phyloP scores from a whole-genome alignment of 2,888 invertebrate species.

The Cephus rjabovi region DNA sequence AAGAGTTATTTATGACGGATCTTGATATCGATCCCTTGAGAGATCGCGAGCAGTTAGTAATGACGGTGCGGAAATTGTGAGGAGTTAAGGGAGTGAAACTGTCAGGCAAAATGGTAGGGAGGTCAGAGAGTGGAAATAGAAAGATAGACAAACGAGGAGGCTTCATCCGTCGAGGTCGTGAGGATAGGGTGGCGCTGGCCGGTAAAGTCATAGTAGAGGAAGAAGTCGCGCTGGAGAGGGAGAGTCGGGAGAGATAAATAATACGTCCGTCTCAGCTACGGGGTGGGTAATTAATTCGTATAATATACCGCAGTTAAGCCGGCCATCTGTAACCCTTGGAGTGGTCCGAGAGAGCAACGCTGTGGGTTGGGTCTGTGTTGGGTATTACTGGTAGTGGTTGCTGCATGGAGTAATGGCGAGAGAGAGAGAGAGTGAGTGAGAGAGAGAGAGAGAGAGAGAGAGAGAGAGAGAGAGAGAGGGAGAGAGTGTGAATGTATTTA shows the following conservation, averaged over 20 bases:
- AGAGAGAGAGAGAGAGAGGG: slow-evolving; percentile 2
- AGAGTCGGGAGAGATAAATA: slow-evolving; percentile 54
- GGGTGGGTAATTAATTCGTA: slow-evolving; percentile 64
- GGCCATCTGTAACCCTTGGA: slow-evolving; percentile 56
- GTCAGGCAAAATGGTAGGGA: slow-evolving; percentile 16
- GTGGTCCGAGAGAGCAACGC: slow-evolving; percentile 9
- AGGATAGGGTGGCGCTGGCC: slow-evolving; percentile 33
- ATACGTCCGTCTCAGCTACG: slow-evolving; percentile 59
- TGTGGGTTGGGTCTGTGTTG: slow-evolving; percentile 15
- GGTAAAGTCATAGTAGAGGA: slow-evolving; percentile 17
- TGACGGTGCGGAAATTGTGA: slow-evolving; percentile 7
- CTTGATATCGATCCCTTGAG: not conserved
- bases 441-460: not conserved
- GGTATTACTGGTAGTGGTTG: slow-evolving; percentile 4
- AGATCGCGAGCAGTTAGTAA: not conserved
- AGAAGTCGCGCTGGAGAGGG: slow-evolving; percentile 15
- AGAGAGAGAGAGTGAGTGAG: not conserved
- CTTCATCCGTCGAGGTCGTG: slow-evolving; percentile 38
- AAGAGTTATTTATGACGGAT: not conserved
- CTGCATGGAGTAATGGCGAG: not conserved
- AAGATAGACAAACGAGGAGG: slow-evolving; percentile 55
- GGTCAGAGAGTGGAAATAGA: slow-evolving; percentile 50
- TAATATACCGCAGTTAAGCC: slow-evolving; percentile 66
- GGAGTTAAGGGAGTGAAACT: slow-evolving; percentile 26
- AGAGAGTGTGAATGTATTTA: not conserved